Percentiles rank a stretch among this genome's conserved stretches.
These are phyloP conservation scores for Neotoxoptera formosana DNA, from an alignment of 1,140 invertebrate genomes.

Conservation along the genomic window DNA sequence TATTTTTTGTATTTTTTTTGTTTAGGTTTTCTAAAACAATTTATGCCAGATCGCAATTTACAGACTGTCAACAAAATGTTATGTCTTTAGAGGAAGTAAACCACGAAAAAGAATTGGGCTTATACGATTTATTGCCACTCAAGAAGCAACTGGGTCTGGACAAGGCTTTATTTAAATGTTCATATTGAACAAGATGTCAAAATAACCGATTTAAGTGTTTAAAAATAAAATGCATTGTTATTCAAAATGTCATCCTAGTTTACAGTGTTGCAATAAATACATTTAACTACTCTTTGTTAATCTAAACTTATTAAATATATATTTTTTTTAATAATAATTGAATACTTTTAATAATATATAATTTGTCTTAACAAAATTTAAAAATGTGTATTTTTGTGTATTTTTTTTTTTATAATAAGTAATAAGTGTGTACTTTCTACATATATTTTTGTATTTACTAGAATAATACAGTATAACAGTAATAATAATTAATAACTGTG, in stretches of 20 bases:
- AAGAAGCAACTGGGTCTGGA: background rate
- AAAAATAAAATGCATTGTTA: background rate
- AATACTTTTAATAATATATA: too few relatives aligned
- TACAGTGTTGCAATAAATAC: background rate
- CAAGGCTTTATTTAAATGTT: background rate
- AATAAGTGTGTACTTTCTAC: too few relatives aligned
- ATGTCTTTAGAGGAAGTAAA: background rate
- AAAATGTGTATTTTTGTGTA: too few relatives aligned
- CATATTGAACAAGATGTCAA: background rate
- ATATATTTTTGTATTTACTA: too few relatives aligned
- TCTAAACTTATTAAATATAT: background rate
- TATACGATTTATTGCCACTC: background rate
- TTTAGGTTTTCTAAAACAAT: too few relatives aligned
- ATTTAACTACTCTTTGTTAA: background rate
- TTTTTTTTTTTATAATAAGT: too few relatives aligned
- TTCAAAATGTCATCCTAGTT: conserved; percentile 9
- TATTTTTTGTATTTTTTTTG: too few relatives aligned
- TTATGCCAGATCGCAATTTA: too few relatives aligned
- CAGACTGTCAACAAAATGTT: background rate
- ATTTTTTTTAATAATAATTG: too few relatives aligned
- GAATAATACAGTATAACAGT: too few relatives aligned
- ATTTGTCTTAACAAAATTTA: too few relatives aligned
- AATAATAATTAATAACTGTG: too few relatives aligned
- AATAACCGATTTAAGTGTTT: background rate
- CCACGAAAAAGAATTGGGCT: background rate